Conservation (phyloP, 2,888 invertebrate genomes). For the Euplexia lucipara region DNA sequence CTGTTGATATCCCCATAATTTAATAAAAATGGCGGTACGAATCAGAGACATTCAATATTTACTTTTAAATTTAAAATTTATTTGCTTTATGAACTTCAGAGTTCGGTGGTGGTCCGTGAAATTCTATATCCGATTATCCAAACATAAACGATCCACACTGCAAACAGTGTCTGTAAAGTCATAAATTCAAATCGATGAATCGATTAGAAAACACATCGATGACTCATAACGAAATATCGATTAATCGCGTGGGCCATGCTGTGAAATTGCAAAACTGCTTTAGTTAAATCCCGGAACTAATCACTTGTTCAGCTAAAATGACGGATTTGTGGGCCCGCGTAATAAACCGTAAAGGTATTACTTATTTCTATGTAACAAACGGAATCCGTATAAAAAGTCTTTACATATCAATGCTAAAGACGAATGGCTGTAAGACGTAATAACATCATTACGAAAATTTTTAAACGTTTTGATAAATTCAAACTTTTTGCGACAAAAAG, state of each 20-base stretch:
- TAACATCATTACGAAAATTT: slow-evolving; percentile 13
- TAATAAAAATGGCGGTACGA: slow-evolving; percentile 45
- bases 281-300: slow-evolving; percentile 80
- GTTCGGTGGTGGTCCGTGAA: slow-evolving; percentile 69
- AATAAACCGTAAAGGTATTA: slow-evolving; percentile 72
- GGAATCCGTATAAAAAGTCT: slow-evolving; percentile 6
- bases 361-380: slow-evolving; percentile 37
- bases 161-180: slow-evolving; percentile 70
- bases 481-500: slow-evolving; percentile 19
- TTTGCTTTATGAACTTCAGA: slow-evolving; percentile 67
- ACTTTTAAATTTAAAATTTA: slow-evolving; percentile 59
- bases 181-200: slow-evolving; percentile 76
- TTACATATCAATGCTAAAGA: slow-evolving; percentile 13
- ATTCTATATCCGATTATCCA: slow-evolving; percentile 70
- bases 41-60: slow-evolving; percentile 53
- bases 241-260: slow-evolving; percentile 77
- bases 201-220: slow-evolving; percentile 76
- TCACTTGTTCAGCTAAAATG: slow-evolving; percentile 72
- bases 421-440: slow-evolving; percentile 1
- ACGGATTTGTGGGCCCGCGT: slow-evolving; percentile 66
- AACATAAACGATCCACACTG: slow-evolving; percentile 72
- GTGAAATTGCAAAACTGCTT: slow-evolving; percentile 78
- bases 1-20: slow-evolving; percentile 29
- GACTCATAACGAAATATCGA: slow-evolving; percentile 74
- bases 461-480: slow-evolving; percentile 16